phyloP scores from a whole-genome alignment of 2,888 invertebrate species.

The Lacanobia wlatinum region DNA sequence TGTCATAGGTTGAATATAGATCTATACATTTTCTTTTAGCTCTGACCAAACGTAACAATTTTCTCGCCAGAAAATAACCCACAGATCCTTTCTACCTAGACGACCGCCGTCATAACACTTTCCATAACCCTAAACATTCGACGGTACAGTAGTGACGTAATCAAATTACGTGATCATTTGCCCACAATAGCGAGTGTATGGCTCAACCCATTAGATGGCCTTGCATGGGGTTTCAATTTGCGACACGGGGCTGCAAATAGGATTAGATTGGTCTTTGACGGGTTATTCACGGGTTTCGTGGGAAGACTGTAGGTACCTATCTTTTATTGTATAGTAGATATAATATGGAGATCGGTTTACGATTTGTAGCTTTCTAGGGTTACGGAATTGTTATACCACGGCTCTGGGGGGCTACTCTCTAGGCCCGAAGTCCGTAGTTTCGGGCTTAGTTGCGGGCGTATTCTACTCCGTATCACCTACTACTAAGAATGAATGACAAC shows the following conservation, averaged over 20 bases:
- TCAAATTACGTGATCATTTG: slow-evolving; percentile 74
- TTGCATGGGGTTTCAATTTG: slow-evolving; percentile 75
- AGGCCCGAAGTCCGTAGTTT: too few relatives aligned
- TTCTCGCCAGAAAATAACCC: not conserved
- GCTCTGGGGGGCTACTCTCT: too few relatives aligned
- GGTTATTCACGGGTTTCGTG: slow-evolving; percentile 59
- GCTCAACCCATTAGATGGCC: slow-evolving; percentile 78
- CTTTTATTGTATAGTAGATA: slow-evolving; percentile 41
- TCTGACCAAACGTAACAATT: not conserved
- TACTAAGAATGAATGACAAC: too few relatives aligned
- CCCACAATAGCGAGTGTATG: slow-evolving; percentile 65
- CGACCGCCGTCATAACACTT: slow-evolving; percentile 44
- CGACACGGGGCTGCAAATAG: slow-evolving; percentile 76
- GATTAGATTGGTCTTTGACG: slow-evolving; percentile 76
- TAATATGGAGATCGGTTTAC: too few relatives aligned
- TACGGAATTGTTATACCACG: too few relatives aligned
- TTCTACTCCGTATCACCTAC: too few relatives aligned
- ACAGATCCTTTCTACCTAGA: not conserved
- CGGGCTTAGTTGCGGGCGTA: too few relatives aligned
- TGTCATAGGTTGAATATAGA: too few relatives aligned
- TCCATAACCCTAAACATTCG: slow-evolving; percentile 67
- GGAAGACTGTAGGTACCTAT: slow-evolving; percentile 54
- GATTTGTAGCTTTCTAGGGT: too few relatives aligned
- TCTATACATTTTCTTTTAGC: too few relatives aligned
- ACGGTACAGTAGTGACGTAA: slow-evolving; percentile 72